Conservation (phyloP, 2,797 vertebrate genomes). For the Thamnophis elegans region DNA sequence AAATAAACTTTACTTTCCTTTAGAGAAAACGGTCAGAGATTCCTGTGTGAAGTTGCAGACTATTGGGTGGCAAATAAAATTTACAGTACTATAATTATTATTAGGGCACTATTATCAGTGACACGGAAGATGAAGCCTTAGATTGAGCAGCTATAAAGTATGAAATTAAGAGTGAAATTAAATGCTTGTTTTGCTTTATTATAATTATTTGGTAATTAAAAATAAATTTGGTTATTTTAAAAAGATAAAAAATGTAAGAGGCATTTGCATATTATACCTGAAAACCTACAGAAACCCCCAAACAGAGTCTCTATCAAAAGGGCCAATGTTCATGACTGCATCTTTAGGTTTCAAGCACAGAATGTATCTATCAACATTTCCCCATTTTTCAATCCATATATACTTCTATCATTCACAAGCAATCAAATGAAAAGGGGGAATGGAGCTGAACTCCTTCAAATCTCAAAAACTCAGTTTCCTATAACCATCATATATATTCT, state of each 20-base stretch:
- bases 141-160: not conserved
- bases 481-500: not conserved
- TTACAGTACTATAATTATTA: not conserved
- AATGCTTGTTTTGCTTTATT: not conserved
- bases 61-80: not conserved
- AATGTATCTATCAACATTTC: not conserved
- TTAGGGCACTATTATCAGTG: not conserved
- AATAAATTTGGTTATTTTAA: not conserved
- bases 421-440: not conserved
- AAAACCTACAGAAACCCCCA: too few species aligned
- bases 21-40: not conserved
- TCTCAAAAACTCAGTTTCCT: not conserved
- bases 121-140: not conserved
- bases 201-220: not conserved
- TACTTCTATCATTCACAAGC: not conserved
- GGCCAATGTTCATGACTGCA: not conserved
- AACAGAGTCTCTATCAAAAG: not conserved
- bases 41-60: not conserved
- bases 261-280: not conserved
- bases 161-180: not conserved
- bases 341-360: not conserved
- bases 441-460: not conserved
- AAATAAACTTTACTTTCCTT: not conserved
- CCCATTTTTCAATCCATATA: not conserved
- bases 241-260: not conserved